These are phyloP conservation scores for Aphrocallistes beatrix DNA, from an alignment of 37 sponge, comb jelly and placozoan genomes.

Conservation along the genomic window DNA sequence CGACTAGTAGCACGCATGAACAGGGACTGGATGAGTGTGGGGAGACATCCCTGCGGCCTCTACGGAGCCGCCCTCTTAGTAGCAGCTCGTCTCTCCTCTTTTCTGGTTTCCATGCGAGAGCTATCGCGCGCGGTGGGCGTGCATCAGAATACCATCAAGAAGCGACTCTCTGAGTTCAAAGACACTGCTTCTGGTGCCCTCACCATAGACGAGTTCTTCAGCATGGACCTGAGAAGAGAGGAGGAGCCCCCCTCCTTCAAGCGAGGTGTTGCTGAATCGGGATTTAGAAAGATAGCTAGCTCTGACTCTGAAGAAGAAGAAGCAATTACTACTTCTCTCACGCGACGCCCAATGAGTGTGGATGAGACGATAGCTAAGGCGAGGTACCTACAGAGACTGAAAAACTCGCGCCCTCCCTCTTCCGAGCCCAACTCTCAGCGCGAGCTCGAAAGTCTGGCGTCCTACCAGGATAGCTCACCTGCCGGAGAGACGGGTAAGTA, in stretches of 20 bases:
- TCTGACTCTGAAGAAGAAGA: background rate
- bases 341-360: background rate
- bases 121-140: conserved; percentile 74
- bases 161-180: conserved; percentile 77
- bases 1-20: conserved; percentile 94
- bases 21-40: conserved; percentile 92
- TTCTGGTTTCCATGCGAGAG: conserved; percentile 59
- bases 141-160: conserved; percentile 67
- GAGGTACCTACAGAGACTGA: conserved; percentile 7
- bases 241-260: conserved; percentile 90
- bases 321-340: background rate
- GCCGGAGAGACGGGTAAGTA: no score
- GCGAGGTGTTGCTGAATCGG: conserved; percentile 46
- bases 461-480: background rate
- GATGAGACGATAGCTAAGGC: conserved; percentile 66
- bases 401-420: background rate
- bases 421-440: background rate
- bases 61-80: conserved; percentile 97
- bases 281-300: background rate
- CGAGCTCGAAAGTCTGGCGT: background rate
- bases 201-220: conserved; percentile 93
- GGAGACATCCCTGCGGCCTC: conserved; percentile 88
- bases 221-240: conserved; percentile 89
- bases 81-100: conserved; percentile 74
- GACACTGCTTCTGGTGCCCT: conserved; percentile 89